Base-by-base conservation (phyloP, 2,888 invertebrate species). In the Chrysolina americana region DNA sequence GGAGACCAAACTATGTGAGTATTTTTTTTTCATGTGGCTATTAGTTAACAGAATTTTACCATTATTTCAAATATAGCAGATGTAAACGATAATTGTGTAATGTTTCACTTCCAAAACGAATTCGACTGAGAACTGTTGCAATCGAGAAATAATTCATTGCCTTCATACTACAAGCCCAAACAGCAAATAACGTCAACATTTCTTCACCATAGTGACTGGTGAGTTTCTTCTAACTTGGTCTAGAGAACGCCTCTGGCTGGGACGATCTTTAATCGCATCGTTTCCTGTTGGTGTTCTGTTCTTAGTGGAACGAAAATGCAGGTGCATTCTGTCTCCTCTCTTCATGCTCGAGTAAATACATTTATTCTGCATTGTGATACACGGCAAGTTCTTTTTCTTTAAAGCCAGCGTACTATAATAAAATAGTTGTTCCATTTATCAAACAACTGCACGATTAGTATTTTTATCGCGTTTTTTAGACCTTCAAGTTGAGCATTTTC, bases 341-440 rank as follows among this genome's bases (percentile, higher is more conserved):
- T 80, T 75, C 81, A 84, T 81, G 84, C 82, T 82, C 81, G 82
- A 82, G 78, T 81, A 81, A 76, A 68, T 76, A 76, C 82, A 77
- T 80, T 80, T 79, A 81, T 81, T 83, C 77, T 66, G 62, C 62
- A 62, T 64, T 64, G 59, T 28, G n/a, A 59, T 59, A 11, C 59
- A 59, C 23, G 10, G 36, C 36, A 36, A 59, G 28, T 36, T 59
- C 15, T 59, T 59, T 36, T 59, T n/a, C n/a, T n/a, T 36, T 59
- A 28, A 59, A 59, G 28, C 59, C n/a, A 17, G 59, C 59, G 36
- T n/a, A 28, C 59, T 59, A 50, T 50, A 17, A 50, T 50, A 28
- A 28, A 36, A 59, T 28, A 59, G 15, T 28, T 15, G 28, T 59
- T 59, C n/a, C n/a, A 59, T 59, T 59, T 59, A 59, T 59, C 28